Base-by-base conservation (phyloP, 2,113 vertebrate genomes). In the Gallinago media region DNA sequence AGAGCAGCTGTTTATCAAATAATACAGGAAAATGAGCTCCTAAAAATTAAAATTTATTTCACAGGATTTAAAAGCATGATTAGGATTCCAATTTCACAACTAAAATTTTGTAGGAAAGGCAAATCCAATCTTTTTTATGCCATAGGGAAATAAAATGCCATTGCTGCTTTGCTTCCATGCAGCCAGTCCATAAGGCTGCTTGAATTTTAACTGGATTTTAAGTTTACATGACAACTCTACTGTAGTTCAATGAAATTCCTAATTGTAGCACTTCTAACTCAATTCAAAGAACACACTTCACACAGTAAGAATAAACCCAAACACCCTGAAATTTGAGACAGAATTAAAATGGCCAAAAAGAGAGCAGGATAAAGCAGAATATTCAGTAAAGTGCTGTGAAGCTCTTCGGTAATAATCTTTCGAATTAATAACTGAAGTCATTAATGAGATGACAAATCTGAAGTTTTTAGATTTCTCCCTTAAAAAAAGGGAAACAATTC, bases 231-330 rank as follows among this genome's bases (percentile, higher is more conserved):
- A 25, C 55, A 63, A 22, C 61, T 83, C 58, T 3, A 3, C 9
- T 54, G 2, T 4, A 12, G 29, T 25, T 55, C 17, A 56, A 15
- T 3, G 1, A 8, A 55, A 25, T 67, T 65, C 21, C 0, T 8
- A 8, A 38, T 0, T 55, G 7, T 23, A 59, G 4, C 50, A 63
- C 36, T 81, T 55, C n/a, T 14, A 47, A 26, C 11, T 25, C 27
- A 46, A 88, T 14, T 47, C 32, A 10, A 61, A 38, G 3, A 34
- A 38, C 4, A 40, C 29, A 47, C 4, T 44, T 40, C 22, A 12
- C 8, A n/a, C 31, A 31, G 19, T 10, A 26, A 75, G 54, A 50
- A 32, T 15, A 11, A 95, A 58, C 5, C 7, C 3, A 5, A 44
- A n/a, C 63, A 2, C 25, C 15, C n/a, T 13, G 9, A 25, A 4